A percentile compares a stretch with the other conserved stretches of the same genome.
Conservation (phyloP, 2,888 invertebrate species). For the Eupithecia abbreviata region DNA sequence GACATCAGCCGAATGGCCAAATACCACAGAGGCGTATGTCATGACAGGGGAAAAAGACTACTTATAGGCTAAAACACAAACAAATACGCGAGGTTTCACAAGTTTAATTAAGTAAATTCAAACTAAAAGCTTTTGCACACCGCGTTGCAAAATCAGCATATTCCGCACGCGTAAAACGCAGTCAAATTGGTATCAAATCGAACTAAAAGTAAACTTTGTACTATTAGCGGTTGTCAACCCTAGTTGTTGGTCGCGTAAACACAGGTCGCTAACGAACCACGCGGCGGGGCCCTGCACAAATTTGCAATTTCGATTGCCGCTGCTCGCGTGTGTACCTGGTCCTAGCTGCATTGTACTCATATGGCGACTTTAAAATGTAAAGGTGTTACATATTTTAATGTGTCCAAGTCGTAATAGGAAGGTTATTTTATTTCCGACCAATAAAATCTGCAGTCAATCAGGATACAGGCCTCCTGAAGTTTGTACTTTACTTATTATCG, state of each 20-base stretch:
- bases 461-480: neutral
- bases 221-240: slow-evolving; percentile 78
- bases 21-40: too few species aligned
- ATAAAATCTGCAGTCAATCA: neutral
- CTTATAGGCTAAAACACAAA: neutral
- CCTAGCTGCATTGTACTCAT: slow-evolving; percentile 42
- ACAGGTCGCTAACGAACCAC: slow-evolving; percentile 83
- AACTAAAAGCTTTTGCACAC: neutral
- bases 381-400: slow-evolving; percentile 8
- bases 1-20: too few species aligned
- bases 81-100: neutral
- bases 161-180: slow-evolving; percentile 35
- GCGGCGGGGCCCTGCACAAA: slow-evolving; percentile 80
- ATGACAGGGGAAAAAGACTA: too few species aligned
- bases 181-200: slow-evolving; percentile 49
- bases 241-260: slow-evolving; percentile 78
- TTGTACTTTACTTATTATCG: too few species aligned
- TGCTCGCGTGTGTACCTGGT: slow-evolving; percentile 62
- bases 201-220: slow-evolving; percentile 68
- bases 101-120: neutral
- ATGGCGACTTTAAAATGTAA: slow-evolving; percentile 18
- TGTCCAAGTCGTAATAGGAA: neutral
- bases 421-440: neutral
- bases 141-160: slow-evolving; percentile 1
- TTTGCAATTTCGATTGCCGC: slow-evolving; percentile 83